A percentile compares a stretch with the other conserved stretches of the same genome.
phyloP scores from a whole-genome alignment of 2,888 invertebrate species.

The Thymelicus lineola region DNA sequence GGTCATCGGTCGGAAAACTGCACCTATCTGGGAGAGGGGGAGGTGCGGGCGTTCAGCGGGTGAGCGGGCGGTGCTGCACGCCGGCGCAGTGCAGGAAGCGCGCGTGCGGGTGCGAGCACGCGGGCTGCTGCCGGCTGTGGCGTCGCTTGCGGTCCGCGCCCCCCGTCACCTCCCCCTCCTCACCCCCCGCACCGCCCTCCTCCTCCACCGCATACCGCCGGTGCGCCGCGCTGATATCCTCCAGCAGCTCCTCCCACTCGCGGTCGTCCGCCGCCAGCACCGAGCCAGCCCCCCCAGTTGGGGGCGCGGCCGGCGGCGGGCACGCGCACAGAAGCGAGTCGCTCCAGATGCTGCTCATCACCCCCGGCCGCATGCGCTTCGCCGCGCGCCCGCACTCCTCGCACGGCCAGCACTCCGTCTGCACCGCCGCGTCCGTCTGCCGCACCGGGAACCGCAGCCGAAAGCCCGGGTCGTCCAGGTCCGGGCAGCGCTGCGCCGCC shows the following conservation, averaged over 20 bases:
- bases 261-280: conserved; percentile 72
- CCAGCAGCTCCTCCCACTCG: conserved; percentile 87
- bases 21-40: conserved; percentile 17
- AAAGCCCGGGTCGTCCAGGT: conserved; percentile 75
- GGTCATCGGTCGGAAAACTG: background rate
- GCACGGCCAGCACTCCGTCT: conserved; percentile 69
- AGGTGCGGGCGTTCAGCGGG: conserved; percentile 60
- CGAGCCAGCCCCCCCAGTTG: conserved; percentile 15
- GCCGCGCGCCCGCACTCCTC: conserved; percentile 69
- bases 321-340: conserved; percentile 64
- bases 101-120: conserved; percentile 72
- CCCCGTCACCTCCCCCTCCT: conserved; percentile 49
- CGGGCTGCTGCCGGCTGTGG: conserved; percentile 73
- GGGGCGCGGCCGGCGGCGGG: conserved; percentile 42
- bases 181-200: conserved; percentile 46
- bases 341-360: conserved; percentile 60
- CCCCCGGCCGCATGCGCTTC: conserved; percentile 72
- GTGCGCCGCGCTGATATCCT: conserved; percentile 85
- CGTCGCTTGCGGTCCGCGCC: conserved; percentile 84
- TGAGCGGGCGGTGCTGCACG: conserved; percentile 75
- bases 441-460: conserved; percentile 88
- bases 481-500: conserved; percentile 66
- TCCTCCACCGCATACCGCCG: conserved; percentile 71
- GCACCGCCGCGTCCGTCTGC: conserved; percentile 66
- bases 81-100: conserved; percentile 82